Evolutionary conservation across 2,888 invertebrate genomes (phyloP).

Genomic region (Pterostichus niger): DNA sequence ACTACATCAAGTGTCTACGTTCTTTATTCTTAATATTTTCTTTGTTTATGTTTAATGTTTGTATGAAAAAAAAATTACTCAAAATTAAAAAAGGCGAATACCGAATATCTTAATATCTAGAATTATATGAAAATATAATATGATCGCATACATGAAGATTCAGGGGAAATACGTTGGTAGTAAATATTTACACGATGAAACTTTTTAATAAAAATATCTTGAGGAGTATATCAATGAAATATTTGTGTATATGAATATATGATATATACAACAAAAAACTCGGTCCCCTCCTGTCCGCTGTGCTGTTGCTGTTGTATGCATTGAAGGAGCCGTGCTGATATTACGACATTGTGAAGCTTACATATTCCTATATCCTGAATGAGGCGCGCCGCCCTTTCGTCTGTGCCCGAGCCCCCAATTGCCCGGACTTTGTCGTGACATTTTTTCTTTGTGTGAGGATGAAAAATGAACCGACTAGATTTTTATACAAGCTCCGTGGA

Average conservation of each 20-base stretch:
- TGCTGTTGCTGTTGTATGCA: slow-evolving; percentile 11
- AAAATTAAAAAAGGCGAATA: slow-evolving; percentile 18
- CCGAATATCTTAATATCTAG: slow-evolving; percentile 1
- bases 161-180: slow-evolving; percentile 3
- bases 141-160: slow-evolving; percentile 26
- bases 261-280: slow-evolving; percentile 38
- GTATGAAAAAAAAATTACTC: background rate
- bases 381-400: slow-evolving; percentile 23
- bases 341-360: slow-evolving; percentile 62
- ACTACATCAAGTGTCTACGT: no score
- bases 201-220: slow-evolving; percentile 66
- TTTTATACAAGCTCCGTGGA: slow-evolving; percentile 63
- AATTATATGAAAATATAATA: slow-evolving; percentile 21
- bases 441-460: slow-evolving; percentile 62
- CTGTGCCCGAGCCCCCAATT: slow-evolving; percentile 42
- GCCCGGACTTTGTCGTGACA: slow-evolving; percentile 60
- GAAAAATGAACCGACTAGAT: slow-evolving; percentile 66
- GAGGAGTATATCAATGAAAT: slow-evolving; percentile 62
- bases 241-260: slow-evolving; percentile 56
- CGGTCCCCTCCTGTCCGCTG: background rate
- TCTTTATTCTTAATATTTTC: no score
- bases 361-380: slow-evolving; percentile 64
- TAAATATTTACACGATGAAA: slow-evolving; percentile 58
- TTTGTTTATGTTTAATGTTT: slow-evolving; percentile 4
- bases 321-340: slow-evolving; percentile 44